Conservation (phyloP, 92 coral and sea anemone genomes). For the Diadumene lineata region DNA sequence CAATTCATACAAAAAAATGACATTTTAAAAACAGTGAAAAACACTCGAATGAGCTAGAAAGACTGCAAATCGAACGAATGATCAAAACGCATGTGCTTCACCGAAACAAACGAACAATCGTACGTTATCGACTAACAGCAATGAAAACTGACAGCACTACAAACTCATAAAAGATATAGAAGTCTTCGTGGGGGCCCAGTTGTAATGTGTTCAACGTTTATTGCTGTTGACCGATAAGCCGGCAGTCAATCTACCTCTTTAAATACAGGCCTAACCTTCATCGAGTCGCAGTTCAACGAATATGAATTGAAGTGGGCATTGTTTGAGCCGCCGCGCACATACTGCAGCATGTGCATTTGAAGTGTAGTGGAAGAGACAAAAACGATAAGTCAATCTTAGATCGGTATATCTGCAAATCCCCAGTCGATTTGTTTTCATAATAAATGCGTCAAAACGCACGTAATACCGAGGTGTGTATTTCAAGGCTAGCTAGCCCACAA, state of each 20-base stretch:
- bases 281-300: too few relatives aligned
- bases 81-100: background rate
- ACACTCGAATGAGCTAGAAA: too few relatives aligned
- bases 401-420: constrained; percentile 8
- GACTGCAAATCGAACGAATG: too few relatives aligned
- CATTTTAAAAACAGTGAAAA: background rate
- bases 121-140: constrained; percentile 15
- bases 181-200: constrained; percentile 21
- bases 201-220: background rate
- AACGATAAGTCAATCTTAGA: constrained; percentile 12
- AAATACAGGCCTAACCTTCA: background rate
- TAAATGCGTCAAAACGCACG: constrained; percentile 17
- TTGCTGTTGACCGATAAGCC: constrained; percentile 19
- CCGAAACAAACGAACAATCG: background rate
- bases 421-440: constrained; percentile 44
- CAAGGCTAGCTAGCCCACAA: background rate
- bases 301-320: background rate
- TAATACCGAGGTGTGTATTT: background rate
- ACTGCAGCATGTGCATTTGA: too few relatives aligned
- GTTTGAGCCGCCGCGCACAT: background rate
- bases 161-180: constrained; percentile 1
- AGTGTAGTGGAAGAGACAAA: background rate
- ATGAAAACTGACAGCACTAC: constrained; percentile 13
- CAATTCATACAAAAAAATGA: background rate
- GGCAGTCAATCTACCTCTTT: background rate